Conservation (phyloP, 1,140 invertebrate species). For the Bursaphelenchus mucronatus region DNA sequence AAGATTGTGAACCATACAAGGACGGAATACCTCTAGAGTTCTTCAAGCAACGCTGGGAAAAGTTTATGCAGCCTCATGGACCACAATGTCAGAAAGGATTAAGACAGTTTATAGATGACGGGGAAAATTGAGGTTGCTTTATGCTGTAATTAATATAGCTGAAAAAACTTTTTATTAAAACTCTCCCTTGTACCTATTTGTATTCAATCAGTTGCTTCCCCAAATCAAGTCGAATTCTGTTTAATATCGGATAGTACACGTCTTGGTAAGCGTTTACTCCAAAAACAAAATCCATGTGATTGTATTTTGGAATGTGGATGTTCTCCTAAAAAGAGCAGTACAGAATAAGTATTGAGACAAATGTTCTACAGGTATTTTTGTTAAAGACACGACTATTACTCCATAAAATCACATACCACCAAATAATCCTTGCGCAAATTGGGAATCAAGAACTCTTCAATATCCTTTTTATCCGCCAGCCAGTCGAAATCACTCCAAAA, state of each 20-base stretch:
- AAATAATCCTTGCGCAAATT: slow-evolving; percentile 17
- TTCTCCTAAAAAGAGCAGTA: slow-evolving; percentile 4
- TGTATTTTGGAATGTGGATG: slow-evolving; percentile 25
- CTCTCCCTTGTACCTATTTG: neutral
- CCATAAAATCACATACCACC: slow-evolving; percentile 13
- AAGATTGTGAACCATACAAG: too few species aligned
- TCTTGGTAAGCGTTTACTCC: slow-evolving; percentile 31
- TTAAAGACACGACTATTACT: neutral
- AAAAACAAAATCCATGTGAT: slow-evolving; percentile 41
- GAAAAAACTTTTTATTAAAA: neutral
- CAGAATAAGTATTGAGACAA: neutral
- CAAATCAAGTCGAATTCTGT: slow-evolving; percentile 7
- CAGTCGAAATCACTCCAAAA: slow-evolving; percentile 19
- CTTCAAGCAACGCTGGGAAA: too few species aligned
- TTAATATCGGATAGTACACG: slow-evolving; percentile 38
- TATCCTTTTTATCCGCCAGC: slow-evolving; percentile 24
- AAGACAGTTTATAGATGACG: too few species aligned
- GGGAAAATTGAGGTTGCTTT: too few species aligned
- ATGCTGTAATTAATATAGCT: too few species aligned
- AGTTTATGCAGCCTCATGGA: too few species aligned
- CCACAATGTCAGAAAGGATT: too few species aligned
- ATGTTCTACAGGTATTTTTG: slow-evolving; percentile 2
- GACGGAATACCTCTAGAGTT: too few species aligned
- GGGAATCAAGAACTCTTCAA: slow-evolving; percentile 25
- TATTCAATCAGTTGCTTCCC: slow-evolving; percentile 9